These are phyloP conservation scores for Magallana ariakensis DNA, from an alignment of 1,140 invertebrate genomes.

Conservation along the genomic window DNA sequence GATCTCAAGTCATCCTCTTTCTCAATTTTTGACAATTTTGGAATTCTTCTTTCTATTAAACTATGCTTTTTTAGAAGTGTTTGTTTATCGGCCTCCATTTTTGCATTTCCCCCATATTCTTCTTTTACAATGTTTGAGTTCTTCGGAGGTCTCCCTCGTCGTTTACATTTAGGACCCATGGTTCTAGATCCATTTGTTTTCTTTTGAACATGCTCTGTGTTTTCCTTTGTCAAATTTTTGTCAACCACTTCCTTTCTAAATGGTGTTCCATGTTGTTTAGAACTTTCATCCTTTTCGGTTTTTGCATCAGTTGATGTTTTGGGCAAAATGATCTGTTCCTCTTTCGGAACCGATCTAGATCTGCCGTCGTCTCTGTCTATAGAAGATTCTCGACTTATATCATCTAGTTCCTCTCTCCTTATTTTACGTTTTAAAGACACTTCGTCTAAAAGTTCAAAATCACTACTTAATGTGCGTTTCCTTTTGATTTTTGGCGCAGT, in stretches of 20 bases:
- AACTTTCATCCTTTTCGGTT: neutral
- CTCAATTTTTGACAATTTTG: slow-evolving; percentile 6
- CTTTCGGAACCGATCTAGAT: neutral
- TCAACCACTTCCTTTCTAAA: neutral
- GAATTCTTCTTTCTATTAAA: neutral
- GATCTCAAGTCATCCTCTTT: neutral
- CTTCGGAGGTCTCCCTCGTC: neutral
- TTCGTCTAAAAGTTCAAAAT: slow-evolving; percentile 67
- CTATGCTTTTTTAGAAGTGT: neutral
- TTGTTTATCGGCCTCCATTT: neutral
- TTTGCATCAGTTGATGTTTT: neutral
- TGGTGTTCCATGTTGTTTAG: neutral
- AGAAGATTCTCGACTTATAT: slow-evolving; percentile 39
- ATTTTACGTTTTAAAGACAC: slow-evolving; percentile 57
- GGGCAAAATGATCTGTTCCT: neutral
- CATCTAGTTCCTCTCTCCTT: slow-evolving; percentile 51
- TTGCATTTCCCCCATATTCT: neutral
- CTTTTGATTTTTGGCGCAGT: slow-evolving; percentile 43
- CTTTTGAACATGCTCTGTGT: neutral
- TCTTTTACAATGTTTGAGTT: neutral
- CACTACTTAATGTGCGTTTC: slow-evolving; percentile 66
- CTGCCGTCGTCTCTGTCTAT: slow-evolving; percentile 32
- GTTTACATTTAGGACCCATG: neutral
- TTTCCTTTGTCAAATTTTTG: neutral
- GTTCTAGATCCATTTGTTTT: neutral